phyloP scores from a whole-genome alignment of 2,888 invertebrate species.

The Coecobrya sp. region DNA sequence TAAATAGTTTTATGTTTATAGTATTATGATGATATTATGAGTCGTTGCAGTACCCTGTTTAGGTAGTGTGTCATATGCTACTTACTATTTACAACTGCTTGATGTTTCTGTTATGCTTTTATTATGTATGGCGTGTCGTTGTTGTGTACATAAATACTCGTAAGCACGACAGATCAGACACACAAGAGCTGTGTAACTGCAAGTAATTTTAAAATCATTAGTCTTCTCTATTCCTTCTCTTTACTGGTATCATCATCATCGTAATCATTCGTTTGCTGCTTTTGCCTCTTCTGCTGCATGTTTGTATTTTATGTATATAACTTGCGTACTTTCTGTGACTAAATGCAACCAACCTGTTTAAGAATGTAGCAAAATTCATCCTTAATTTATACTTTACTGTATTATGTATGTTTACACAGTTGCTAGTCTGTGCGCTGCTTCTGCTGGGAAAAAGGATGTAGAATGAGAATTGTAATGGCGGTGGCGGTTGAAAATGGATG shows the following conservation, averaged over 20 bases:
- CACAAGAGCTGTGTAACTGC: constrained; percentile 51
- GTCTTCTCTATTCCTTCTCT: constrained; percentile 53
- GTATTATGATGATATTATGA: background rate
- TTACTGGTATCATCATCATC: constrained; percentile 22
- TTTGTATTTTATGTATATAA: background rate
- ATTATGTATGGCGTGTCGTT: constrained; percentile 32
- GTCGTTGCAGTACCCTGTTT: constrained; percentile 13
- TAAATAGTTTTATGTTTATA: background rate
- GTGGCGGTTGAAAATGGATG: constrained; percentile 29
- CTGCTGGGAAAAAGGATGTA: constrained; percentile 45
- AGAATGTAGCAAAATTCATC: constrained; percentile 35
- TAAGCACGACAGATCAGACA: constrained; percentile 46
- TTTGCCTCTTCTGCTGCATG: no score
- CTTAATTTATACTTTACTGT: constrained; percentile 26
- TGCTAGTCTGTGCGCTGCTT: background rate
- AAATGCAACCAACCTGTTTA: background rate
- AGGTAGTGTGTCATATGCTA: constrained; percentile 19
- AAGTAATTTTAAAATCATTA: constrained; percentile 81
- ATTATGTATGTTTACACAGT: constrained; percentile 31
- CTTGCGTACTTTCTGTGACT: background rate
- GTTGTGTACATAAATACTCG: constrained; percentile 24
- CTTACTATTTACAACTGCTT: constrained; percentile 46
- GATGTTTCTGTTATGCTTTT: constrained; percentile 47
- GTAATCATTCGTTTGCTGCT: background rate
- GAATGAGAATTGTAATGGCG: constrained; percentile 54